A percentile compares a stretch with the other conserved stretches of the same genome.
phyloP scores from a whole-genome alignment of 1,140 invertebrate species.

The Arion vulgaris region DNA sequence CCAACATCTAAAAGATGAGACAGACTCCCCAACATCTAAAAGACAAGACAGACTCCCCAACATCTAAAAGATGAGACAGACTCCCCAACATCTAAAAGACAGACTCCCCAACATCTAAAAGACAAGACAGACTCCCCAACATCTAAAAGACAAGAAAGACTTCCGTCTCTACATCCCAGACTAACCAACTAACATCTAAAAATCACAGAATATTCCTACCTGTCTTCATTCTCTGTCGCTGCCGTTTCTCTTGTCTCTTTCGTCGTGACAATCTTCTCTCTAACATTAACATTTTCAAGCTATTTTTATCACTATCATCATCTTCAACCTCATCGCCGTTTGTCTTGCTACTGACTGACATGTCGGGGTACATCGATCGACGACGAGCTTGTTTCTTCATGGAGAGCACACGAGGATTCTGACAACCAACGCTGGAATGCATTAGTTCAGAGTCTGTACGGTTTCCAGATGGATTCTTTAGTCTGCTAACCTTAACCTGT shows the following conservation, averaged over 20 bases:
- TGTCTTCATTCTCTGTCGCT: neutral
- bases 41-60: too few species aligned
- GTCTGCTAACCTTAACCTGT: neutral
- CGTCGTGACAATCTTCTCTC: slow-evolving; percentile 35
- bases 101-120: too few species aligned
- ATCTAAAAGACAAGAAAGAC: too few species aligned
- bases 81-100: too few species aligned
- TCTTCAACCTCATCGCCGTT: neutral
- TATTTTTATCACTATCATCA: slow-evolving; percentile 36
- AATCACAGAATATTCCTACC: neutral
- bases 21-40: too few species aligned
- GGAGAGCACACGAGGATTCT: neutral
- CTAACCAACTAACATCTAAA: neutral
- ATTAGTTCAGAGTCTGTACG: slow-evolving; percentile 18
- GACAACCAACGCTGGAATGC: neutral
- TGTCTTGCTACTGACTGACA: neutral
- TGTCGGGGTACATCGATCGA: neutral
- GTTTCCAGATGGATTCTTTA: slow-evolving; percentile 29
- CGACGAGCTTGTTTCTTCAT: neutral
- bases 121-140: too few species aligned
- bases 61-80: too few species aligned
- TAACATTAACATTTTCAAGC: slow-evolving; percentile 28
- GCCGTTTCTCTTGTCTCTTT: slow-evolving; percentile 35
- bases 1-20: too few species aligned
- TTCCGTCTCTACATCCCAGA: too few species aligned